Evolutionary conservation across 2,888 invertebrate genomes (phyloP).

Genomic region (Arenicola marina): DNA sequence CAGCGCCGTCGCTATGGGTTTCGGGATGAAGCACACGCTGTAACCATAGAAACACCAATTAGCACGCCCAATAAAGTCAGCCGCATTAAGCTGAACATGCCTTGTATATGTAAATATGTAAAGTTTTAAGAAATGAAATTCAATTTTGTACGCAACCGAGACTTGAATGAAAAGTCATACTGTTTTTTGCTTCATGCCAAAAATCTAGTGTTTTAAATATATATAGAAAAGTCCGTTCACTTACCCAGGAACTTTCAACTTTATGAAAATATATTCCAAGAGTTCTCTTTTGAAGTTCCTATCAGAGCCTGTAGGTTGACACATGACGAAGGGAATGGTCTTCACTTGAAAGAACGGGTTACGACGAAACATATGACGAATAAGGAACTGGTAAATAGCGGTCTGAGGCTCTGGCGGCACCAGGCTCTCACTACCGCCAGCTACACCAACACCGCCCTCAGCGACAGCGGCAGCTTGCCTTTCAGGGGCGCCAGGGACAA

Average conservation of each 20-base stretch:
- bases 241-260: constrained; percentile 22
- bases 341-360: constrained; percentile 14
- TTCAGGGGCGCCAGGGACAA: neutral
- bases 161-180: no score
- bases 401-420: neutral
- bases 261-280: constrained; percentile 2
- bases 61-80: neutral
- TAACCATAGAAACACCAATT: neutral
- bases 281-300: constrained; percentile 7
- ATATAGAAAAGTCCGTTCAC: no score
- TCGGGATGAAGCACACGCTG: constrained; percentile 26
- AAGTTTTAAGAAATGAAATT: no score
- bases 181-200: no score
- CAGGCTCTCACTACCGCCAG: neutral
- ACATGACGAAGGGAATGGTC: constrained; percentile 19
- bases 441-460: no score
- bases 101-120: no score
- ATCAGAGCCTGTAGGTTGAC: constrained; percentile 14
- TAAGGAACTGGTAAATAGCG: constrained; percentile 12
- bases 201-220: no score
- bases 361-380: constrained; percentile 18
- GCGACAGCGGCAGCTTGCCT: neutral
- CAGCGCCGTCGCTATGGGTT: constrained; percentile 19
- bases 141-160: no score
- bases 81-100: neutral